phyloP scores from a whole-genome alignment of 1,140 invertebrate genomes.

The Melanaphis sacchari region DNA sequence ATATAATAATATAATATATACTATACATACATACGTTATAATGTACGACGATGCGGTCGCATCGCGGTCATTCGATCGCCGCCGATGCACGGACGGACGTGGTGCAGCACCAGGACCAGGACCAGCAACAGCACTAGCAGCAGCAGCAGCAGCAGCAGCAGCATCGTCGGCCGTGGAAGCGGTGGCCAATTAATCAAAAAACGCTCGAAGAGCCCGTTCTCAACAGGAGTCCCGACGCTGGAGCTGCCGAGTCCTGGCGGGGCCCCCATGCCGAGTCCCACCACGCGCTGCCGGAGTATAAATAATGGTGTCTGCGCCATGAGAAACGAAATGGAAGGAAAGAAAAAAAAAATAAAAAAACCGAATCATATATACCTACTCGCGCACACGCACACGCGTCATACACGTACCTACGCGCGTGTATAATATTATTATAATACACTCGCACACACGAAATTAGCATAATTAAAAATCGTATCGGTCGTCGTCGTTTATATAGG shows the following conservation, averaged over 20 bases:
- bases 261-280: conserved; percentile 46
- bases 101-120: neutral
- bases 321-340: conserved; percentile 44
- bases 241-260: conserved; percentile 50
- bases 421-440: neutral
- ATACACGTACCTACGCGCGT: neutral
- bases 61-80: neutral
- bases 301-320: conserved; percentile 52
- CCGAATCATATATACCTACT: neutral
- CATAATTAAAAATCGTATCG: conserved; percentile 17
- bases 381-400: neutral
- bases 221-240: conserved; percentile 55
- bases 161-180: neutral
- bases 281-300: conserved; percentile 32
- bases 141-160: neutral
- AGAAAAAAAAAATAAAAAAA: too few species aligned
- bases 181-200: conserved; percentile 50
- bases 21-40: neutral
- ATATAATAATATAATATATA: neutral
- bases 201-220: conserved; percentile 40
- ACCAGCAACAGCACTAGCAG: neutral
- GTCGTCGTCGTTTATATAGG: neutral
- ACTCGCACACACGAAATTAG: neutral
- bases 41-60: neutral
- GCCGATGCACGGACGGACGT: neutral